These are phyloP conservation scores for Drosophila rufa DNA, from an alignment of 1,140 invertebrate genomes.

Conservation along the genomic window DNA sequence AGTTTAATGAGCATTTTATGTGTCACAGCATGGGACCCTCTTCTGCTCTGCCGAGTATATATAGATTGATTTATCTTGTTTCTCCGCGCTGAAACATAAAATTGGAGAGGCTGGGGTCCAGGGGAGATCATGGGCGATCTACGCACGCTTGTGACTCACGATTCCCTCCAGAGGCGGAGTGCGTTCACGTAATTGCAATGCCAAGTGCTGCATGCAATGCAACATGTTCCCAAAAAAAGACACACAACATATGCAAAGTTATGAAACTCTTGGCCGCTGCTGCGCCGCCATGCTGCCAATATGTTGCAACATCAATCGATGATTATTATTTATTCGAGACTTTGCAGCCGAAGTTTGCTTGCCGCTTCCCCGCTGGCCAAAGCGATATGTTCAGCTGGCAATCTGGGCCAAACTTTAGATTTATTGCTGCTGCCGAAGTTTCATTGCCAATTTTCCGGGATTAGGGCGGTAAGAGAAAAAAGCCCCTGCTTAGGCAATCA, in stretches of 20 bases:
- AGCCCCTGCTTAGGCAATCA: conserved; percentile 32
- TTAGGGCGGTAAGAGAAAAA: neutral
- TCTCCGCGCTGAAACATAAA: conserved; percentile 31
- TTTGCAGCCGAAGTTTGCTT: conserved; percentile 13
- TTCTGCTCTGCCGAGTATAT: conserved; percentile 47
- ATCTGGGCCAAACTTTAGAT: conserved; percentile 73
- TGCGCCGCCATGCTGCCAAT: conserved; percentile 46
- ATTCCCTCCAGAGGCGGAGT: conserved; percentile 2
- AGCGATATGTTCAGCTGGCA: conserved; percentile 25
- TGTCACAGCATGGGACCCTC: conserved; percentile 52
- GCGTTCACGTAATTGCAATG: conserved; percentile 56
- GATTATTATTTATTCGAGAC: conserved; percentile 54
- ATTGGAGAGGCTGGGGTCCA: conserved; percentile 14
- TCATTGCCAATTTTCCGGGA: conserved; percentile 71
- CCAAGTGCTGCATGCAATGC: conserved; percentile 50
- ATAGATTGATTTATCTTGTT: conserved; percentile 73
- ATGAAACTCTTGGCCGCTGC: conserved; percentile 40
- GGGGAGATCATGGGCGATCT: neutral
- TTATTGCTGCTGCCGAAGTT: conserved; percentile 73
- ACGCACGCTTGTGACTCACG: conserved; percentile 27
- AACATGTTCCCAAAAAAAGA: conserved; percentile 56
- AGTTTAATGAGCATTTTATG: conserved; percentile 71
- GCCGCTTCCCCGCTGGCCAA: neutral
- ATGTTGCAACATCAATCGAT: conserved; percentile 56
- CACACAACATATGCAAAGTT: conserved; percentile 53